Evolutionary conservation across 2,888 invertebrate species (phyloP), one percentile per base, ranked within the genome.

Genomic region (Eupelmus urozonus): DNA sequence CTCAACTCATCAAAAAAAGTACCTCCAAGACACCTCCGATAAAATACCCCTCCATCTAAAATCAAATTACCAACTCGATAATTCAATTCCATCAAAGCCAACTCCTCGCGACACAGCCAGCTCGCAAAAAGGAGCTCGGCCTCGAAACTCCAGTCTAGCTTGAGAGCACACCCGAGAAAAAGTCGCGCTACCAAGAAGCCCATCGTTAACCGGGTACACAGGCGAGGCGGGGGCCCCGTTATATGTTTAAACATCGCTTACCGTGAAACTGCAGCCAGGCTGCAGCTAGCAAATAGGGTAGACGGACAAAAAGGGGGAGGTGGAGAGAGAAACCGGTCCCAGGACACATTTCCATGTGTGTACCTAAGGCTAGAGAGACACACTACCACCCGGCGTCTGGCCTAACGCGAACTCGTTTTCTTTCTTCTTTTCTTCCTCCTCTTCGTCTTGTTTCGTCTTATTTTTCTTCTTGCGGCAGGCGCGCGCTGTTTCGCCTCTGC

Each of bases 291-390:
- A 49, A 51, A 51, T 65, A 42, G 67, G 55, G 7, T 49, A 18
- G 16, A 18, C 16, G 42, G 11, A n/a, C 25, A 29, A 67, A 63
- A 67, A 53, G 23, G 51, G 23, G 29, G 51, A 25, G 1, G 18
- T 13, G 29, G 59, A 34, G 11, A 9, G 20, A 3, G 5, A 74
- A 80, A 80, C 80, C 80, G 80, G 80, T 80, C 80, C 70, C 77
- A 60, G 70, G 77, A 74, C 70, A 74, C 66, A 77, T 77, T 80
- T 77, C 77, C 77, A 80, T 80, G 70, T 71, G 77, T 66, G 76
- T 53, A 60, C 53, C 49, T 73, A 16, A 45, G 27, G 51, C 42
- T 40, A 59, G 45, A 59, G 66, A 59, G 60, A 59, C n/a, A n/a
- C n/a, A n/a, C n/a, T 45, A 13, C 45, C 29, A 11, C 23, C 1